Evolutionary conservation across 2,888 invertebrate species (phyloP), one percentile per base, ranked within the genome.

Genomic region (Hyalella azteca): DNA sequence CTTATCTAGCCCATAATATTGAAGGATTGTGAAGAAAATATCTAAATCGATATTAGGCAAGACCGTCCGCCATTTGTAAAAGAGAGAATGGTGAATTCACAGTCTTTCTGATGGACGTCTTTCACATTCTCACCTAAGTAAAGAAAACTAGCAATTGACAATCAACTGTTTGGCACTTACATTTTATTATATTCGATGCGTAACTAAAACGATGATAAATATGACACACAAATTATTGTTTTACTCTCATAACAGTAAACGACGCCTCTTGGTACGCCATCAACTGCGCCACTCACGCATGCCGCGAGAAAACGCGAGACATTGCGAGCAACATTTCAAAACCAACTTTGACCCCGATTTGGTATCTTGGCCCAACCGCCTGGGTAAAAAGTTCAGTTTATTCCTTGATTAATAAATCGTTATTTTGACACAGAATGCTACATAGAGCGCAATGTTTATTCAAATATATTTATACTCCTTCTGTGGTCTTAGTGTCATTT

Each of bases 31-130:
- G n/a, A n/a, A n/a, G n/a, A n/a, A n/a, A n/a, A n/a, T n/a, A n/a
- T n/a, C n/a, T n/a, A 66, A 66, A 66, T 66, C 66, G 36, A 66
- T 66, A 66, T 36, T 66, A 66, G 29, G 19, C 32, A 66, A 66
- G 66, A 66, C 66, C 36, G 22, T 66, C 66, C 66, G 66, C 66
- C 66, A 66, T 66, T 39, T 66, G n/a, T 66, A 66, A 66, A 66
- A 66, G 66, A 66, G 66, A 66, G 66, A 66, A 66, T 39, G 66
- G 66, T 39, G n/a, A 45, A 41, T 75, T 75, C 75, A 75, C 75
- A 75, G 45, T 75, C 75, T 75, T 45, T 75, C 75, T 75, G 26
- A 75, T 29, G 15, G 29, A 41, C 26, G 9, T 26, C 40, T 75
- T 75, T 75, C 75, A 15, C 75, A 41, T 75, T 75, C 45, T 75